Percentiles rank a stretch among this genome's conserved stretches.
Evolutionary conservation across 2,113 vertebrate species (phyloP).

Genomic region (Cettia cetti): DNA sequence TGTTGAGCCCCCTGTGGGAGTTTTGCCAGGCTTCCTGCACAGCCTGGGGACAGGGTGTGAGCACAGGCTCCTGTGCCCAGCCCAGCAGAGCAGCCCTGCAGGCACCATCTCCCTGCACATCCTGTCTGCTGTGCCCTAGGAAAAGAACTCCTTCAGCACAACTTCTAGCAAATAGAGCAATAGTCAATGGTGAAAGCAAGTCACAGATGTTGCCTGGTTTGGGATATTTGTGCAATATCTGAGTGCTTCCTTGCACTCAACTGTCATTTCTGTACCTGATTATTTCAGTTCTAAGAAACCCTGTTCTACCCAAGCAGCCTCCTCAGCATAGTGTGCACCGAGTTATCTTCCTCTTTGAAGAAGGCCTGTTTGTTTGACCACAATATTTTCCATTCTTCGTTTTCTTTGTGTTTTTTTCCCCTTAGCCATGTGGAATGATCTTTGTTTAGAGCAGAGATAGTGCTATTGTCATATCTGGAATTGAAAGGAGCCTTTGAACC

Average conservation of each 20-base stretch:
- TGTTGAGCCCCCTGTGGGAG: fast-evolving
- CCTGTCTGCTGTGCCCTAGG: not conserved
- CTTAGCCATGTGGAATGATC: not conserved
- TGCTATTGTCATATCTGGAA: constrained; percentile 47
- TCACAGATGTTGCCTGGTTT: not conserved
- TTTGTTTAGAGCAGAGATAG: constrained; percentile 7
- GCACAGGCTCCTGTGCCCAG: not conserved
- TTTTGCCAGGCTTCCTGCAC: not conserved
- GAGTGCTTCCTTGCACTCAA: not conserved
- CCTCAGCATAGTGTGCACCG: not conserved
- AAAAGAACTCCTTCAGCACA: not conserved
- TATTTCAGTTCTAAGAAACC: not conserved
- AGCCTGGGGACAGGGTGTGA: not conserved
- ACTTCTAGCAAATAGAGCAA: not conserved
- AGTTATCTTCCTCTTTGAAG: constrained; percentile 11
- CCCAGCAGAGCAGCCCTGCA: not conserved
- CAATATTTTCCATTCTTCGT: constrained; percentile 18
- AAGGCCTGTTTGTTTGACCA: constrained; percentile 17
- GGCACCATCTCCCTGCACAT: not conserved
- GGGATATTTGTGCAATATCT: not conserved
- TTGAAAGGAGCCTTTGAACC: constrained; percentile 60
- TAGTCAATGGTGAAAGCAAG: not conserved
- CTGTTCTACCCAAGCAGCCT: not conserved
- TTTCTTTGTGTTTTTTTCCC: not conserved
- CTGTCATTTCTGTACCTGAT: not conserved